Evolutionary conservation across 2,888 invertebrate genomes (phyloP).

Genomic region (Patella depressa): DNA sequence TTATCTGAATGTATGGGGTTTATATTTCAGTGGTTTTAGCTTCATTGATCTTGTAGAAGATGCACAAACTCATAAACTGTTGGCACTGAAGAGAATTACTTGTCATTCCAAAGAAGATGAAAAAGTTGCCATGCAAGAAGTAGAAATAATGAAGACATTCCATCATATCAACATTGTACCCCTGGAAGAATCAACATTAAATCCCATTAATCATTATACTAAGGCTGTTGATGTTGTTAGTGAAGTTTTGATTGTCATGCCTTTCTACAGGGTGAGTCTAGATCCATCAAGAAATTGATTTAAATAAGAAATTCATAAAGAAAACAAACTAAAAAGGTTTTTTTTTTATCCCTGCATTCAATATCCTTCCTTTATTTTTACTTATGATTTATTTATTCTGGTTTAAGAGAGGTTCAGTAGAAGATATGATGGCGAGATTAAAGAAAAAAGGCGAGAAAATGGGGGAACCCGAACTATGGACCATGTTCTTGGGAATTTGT

Average conservation of each 20-base stretch:
- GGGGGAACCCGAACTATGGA: constrained; percentile 78
- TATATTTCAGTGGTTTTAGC: constrained; percentile 81
- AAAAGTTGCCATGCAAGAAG: constrained; percentile 79
- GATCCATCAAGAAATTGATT: not conserved
- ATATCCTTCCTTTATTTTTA: not conserved
- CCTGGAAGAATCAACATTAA: constrained; percentile 79
- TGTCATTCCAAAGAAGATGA: constrained; percentile 86
- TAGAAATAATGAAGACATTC: constrained; percentile 80
- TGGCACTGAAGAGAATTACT: constrained; percentile 85
- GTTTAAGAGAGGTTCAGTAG: constrained; percentile 80
- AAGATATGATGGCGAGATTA: constrained; percentile 78
- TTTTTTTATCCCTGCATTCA: too few species aligned
- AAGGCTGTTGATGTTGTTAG: constrained; percentile 74
- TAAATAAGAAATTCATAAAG: too few species aligned
- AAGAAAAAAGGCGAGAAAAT: constrained; percentile 74
- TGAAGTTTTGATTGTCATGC: constrained; percentile 82
- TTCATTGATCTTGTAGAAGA: constrained; percentile 84
- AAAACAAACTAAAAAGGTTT: too few species aligned
- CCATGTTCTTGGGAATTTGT: constrained; percentile 82
- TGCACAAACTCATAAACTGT: constrained; percentile 77
- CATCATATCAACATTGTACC: constrained; percentile 83
- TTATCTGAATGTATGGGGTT: too few species aligned
- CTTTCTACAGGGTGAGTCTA: constrained; percentile 78
- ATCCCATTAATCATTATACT: constrained; percentile 65
- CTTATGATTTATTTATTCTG: constrained; percentile 17